A percentile compares a stretch with the other conserved stretches of the same genome.
phyloP scores from a whole-genome alignment of 2,797 vertebrate species.

The Liasis olivaceus region DNA sequence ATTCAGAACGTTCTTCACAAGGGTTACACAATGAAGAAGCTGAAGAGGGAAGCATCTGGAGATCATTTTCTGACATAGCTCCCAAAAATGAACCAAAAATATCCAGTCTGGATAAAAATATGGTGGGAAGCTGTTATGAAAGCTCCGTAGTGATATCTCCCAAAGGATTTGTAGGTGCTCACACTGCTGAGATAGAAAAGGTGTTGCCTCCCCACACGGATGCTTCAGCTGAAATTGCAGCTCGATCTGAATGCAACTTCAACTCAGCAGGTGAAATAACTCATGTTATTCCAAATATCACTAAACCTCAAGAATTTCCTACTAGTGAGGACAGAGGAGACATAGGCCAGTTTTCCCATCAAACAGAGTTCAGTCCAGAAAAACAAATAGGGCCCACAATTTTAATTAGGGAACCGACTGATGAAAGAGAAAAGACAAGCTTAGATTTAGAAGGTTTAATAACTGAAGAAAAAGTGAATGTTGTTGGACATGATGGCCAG shows the following conservation, averaged over 20 bases:
- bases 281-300: slow-evolving; percentile 35
- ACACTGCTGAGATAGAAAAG: slow-evolving; percentile 1
- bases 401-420: slow-evolving; percentile 61
- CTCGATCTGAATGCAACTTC: slow-evolving; percentile 51
- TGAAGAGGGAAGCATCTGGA: slow-evolving; percentile 42
- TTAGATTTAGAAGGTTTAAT: slow-evolving; percentile 62
- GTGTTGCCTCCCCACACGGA: background rate
- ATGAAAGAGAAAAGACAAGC: slow-evolving; percentile 61
- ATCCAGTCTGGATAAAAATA: slow-evolving; percentile 48
- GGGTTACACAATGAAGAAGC: slow-evolving; percentile 25
- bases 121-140: slow-evolving; percentile 33
- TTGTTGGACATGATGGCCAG: slow-evolving; percentile 53
- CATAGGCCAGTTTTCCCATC: slow-evolving; percentile 42
- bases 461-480: slow-evolving; percentile 41
- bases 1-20: slow-evolving; percentile 29
- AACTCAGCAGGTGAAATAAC: slow-evolving; percentile 40
- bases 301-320: slow-evolving; percentile 44
- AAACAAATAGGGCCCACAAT: slow-evolving; percentile 55
- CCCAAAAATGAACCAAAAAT: slow-evolving; percentile 57
- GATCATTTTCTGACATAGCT: slow-evolving; percentile 23
- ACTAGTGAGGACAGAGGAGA: slow-evolving; percentile 41
- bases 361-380: slow-evolving; percentile 48
- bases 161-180: background rate
- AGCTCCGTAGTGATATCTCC: slow-evolving; percentile 29
- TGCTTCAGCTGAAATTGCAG: slow-evolving; percentile 32